phyloP scores from a whole-genome alignment of 2,888 invertebrate species.

The Tetramorium bicarinatum region DNA sequence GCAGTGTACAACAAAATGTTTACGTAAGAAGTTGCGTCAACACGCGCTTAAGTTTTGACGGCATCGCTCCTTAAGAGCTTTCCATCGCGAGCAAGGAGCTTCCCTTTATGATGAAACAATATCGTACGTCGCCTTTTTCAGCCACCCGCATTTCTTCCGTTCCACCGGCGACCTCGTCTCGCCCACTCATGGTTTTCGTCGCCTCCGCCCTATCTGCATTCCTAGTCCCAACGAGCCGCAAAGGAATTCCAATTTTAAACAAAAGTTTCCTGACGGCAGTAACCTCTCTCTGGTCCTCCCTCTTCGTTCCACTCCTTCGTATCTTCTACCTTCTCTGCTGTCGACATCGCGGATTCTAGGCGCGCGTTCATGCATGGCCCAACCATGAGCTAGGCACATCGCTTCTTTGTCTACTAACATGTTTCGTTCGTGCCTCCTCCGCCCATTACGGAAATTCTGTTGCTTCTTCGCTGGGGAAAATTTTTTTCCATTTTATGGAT shows the following conservation, averaged over 20 bases:
- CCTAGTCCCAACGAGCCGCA: conserved; percentile 83
- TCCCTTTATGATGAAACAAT: conserved; percentile 80
- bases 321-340: conserved; percentile 41
- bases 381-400: conserved; percentile 51
- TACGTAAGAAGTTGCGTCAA: conserved; percentile 34
- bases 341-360: conserved; percentile 73
- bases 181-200: conserved; percentile 77
- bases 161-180: conserved; percentile 61
- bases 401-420: conserved; percentile 50
- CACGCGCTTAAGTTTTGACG: conserved; percentile 57
- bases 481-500: conserved; percentile 19
- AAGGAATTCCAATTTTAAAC: conserved; percentile 85
- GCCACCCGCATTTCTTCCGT: conserved; percentile 51
- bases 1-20: conserved; percentile 48
- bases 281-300: conserved; percentile 68
- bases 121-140: conserved; percentile 74
- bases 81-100: conserved; percentile 69
- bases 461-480: neutral
- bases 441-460: conserved; percentile 56
- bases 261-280: conserved; percentile 83
- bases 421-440: conserved; percentile 59
- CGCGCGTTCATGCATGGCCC: conserved; percentile 76
- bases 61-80: conserved; percentile 68
- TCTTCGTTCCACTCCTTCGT: conserved; percentile 45
- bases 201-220: conserved; percentile 82